A percentile compares a stretch with the other conserved stretches of the same genome.
Conservation (phyloP, 2,797 vertebrate genomes). For the Sebastes goodei region DNA sequence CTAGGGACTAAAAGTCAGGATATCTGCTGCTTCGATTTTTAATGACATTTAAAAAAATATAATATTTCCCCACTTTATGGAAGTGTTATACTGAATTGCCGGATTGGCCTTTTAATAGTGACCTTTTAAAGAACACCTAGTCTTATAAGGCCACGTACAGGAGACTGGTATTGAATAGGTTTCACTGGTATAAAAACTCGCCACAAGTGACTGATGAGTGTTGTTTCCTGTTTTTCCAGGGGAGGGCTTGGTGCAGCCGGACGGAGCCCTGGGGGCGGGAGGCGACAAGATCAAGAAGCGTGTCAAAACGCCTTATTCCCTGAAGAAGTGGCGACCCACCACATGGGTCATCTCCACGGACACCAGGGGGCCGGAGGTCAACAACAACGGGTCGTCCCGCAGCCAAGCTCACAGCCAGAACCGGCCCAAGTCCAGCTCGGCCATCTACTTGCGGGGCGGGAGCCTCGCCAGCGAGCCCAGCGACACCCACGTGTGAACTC, state of each 20-base stretch:
- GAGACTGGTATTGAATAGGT: not conserved
- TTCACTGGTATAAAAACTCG: not conserved
- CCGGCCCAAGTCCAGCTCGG: constrained; percentile 92
- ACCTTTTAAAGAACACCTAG: not conserved
- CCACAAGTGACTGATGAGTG: constrained; percentile 11
- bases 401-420: constrained; percentile 66
- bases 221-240: constrained; percentile 72
- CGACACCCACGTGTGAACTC: constrained; percentile 91
- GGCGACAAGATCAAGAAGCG: constrained; percentile 98
- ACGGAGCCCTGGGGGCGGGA: constrained; percentile 88
- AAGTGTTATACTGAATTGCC: not conserved
- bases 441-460: constrained; percentile 90
- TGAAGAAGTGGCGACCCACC: constrained; percentile 96
- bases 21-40: not conserved
- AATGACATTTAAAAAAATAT: not conserved
- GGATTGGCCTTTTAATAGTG: not conserved
- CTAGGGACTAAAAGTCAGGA: not conserved
- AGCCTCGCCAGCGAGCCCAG: constrained; percentile 85
- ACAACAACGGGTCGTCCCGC: constrained; percentile 80
- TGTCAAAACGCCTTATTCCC: constrained; percentile 97
- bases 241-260: constrained; percentile 82
- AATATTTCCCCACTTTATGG: not conserved
- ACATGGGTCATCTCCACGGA: constrained; percentile 98
- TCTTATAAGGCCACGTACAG: not conserved
- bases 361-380: constrained; percentile 89